Base-by-base conservation (phyloP, 2,888 invertebrate species). In the Drosophila sordidapex region DNA sequence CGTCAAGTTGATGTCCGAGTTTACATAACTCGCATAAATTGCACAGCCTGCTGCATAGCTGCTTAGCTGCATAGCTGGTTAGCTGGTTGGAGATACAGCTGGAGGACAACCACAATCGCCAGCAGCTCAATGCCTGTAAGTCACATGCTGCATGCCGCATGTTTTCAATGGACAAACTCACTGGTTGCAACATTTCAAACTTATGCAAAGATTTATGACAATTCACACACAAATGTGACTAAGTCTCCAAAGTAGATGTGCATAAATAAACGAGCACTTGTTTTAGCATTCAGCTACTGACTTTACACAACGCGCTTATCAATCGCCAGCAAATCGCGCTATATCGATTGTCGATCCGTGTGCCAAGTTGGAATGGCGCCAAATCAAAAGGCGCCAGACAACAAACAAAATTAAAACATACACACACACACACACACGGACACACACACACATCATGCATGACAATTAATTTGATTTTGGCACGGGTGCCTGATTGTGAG, bases 71-170 rank as follows among this genome's bases (percentile, higher is more conserved):
- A 2, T 46, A 29, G 56, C 65, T 49, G 67, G 48, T 64, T 25
- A 66, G 4, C 7, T 48, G 46, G 18, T 11, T 21, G 13, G 21
- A 46, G 46, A 21, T 21, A 46, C 70, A 63, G 78, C 69, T 85
- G 81, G 85, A 85, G 85, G 90, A 86, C 90, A 89, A 82, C 89
- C 82, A 87, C 90, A 86, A 90, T 90, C 89, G 84, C 81, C 60
- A 57, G 59, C 63, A 71, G 80, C 65, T 58, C 54, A 63, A 33
- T 66, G 52, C 53, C 68, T 57, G 38, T 52, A 69, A 78, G 63
- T 67, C 31, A 43, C 53, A 18, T 18, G 25, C 10, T 15, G 52
- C 31, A 33, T 36, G 56, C 51, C 53, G 57, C 73, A 71, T 68
- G 43, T 61, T 64, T 74, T 51, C 36, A 57, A 46, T 60, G 52